Evolutionary conservation across 2,888 invertebrate genomes (phyloP).

Genomic region (Lasius fuliginosus): DNA sequence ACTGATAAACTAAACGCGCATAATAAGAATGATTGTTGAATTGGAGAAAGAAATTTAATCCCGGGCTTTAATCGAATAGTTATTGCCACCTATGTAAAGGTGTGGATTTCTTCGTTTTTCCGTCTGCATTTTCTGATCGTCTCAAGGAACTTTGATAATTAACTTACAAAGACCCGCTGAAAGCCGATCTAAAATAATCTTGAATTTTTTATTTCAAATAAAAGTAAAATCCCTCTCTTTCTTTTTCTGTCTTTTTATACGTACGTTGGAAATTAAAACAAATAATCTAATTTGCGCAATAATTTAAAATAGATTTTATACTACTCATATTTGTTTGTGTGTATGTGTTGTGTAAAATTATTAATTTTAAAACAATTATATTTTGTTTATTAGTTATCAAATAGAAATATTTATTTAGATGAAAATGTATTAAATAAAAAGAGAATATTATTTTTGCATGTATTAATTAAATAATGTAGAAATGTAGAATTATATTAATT

Average conservation of each 20-base stretch:
- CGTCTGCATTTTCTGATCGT: not conserved
- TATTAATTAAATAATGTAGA: slow-evolving; percentile 20
- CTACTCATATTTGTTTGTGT: not conserved
- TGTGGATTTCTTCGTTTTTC: slow-evolving; percentile 11
- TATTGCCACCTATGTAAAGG: not conserved
- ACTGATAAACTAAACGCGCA: not conserved
- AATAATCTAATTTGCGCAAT: not conserved
- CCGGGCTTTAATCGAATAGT: not conserved
- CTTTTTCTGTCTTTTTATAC: not conserved
- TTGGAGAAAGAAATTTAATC: slow-evolving; percentile 32
- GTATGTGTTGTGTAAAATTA: not conserved
- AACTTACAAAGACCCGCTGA: slow-evolving; percentile 14
- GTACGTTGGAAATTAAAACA: not conserved
- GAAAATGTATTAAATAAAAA: slow-evolving; percentile 3
- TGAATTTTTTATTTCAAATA: slow-evolving; percentile 27
- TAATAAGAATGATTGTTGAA: not conserved
- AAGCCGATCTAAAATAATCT: not conserved
- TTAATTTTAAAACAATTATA: not conserved
- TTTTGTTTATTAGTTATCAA: not conserved
- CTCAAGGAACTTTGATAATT: slow-evolving; percentile 25
- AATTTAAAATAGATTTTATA: slow-evolving; percentile 1
- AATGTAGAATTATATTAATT: slow-evolving; percentile 15
- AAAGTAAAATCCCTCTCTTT: not conserved
- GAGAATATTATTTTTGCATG: not conserved
- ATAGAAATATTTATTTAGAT: not conserved